phyloP scores from a whole-genome alignment of 2,113 vertebrate genomes.

The Regulus satrapa region DNA sequence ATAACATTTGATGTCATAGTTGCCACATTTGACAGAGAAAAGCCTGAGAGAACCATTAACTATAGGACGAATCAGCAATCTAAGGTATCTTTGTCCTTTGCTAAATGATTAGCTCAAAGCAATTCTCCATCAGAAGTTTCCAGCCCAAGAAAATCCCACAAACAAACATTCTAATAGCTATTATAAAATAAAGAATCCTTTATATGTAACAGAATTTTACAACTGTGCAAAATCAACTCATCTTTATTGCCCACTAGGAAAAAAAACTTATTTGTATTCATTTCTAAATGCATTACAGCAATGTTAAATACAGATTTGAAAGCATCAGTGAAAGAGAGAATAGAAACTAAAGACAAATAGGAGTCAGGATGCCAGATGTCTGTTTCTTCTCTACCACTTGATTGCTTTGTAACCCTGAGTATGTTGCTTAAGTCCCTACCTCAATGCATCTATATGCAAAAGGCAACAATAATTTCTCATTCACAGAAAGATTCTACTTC shows the following conservation, averaged over 20 bases:
- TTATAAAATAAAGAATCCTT: conserved; percentile 60
- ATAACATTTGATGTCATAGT: conserved; percentile 64
- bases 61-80: conserved; percentile 41
- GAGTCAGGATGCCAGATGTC: background rate
- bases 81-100: conserved; percentile 63
- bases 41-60: conserved; percentile 67
- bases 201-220: conserved; percentile 37
- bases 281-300: background rate
- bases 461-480: background rate
- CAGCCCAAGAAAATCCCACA: conserved; percentile 23
- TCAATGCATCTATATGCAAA: background rate
- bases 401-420: background rate
- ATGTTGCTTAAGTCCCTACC: background rate
- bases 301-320: background rate
- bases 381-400: background rate
- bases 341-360: background rate
- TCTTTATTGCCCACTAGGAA: conserved; percentile 43
- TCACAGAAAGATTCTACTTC: background rate
- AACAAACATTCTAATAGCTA: conserved; percentile 59
- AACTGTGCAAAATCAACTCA: conserved; percentile 31
- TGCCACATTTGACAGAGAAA: conserved; percentile 65
- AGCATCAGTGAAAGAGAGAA: background rate
- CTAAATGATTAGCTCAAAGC: conserved; percentile 68
- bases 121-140: conserved; percentile 43
- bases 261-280: conserved; percentile 7